These are phyloP conservation scores for Ptiloglossa arizonensis DNA, from an alignment of 1,140 invertebrate species.

Conservation along the genomic window DNA sequence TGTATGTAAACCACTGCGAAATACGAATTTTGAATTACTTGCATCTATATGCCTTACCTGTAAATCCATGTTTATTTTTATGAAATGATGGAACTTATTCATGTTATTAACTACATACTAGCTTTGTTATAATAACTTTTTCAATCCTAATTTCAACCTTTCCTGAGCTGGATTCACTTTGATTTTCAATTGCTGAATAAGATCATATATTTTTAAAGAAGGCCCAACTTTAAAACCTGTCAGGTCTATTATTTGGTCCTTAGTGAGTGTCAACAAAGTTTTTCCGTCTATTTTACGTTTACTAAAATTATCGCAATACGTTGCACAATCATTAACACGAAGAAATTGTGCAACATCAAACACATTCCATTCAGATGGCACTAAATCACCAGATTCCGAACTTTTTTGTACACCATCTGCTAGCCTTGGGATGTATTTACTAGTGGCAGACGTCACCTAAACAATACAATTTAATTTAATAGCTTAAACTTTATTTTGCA, in stretches of 20 bases:
- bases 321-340: constrained; percentile 93
- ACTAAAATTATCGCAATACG: constrained; percentile 93
- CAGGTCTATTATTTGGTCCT: constrained; percentile 94
- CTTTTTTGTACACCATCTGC: constrained; percentile 82
- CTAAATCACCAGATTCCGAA: constrained; percentile 82
- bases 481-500: not conserved
- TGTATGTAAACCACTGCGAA: constrained; percentile 17
- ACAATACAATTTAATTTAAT: constrained; percentile 42
- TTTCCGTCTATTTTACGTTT: constrained; percentile 91
- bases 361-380: constrained; percentile 90
- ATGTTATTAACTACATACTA: constrained; percentile 64
- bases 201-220: constrained; percentile 95
- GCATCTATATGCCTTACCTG: constrained; percentile 63
- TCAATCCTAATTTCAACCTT: constrained; percentile 82
- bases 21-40: constrained; percentile 25
- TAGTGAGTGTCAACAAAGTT: constrained; percentile 89
- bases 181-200: constrained; percentile 93
- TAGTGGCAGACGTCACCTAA: constrained; percentile 78
- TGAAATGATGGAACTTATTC: constrained; percentile 64
- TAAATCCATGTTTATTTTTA: constrained; percentile 74
- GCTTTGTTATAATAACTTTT: constrained; percentile 79
- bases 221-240: constrained; percentile 97
- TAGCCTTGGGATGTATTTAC: constrained; percentile 87
- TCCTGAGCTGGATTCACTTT: constrained; percentile 90
- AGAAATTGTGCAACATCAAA: constrained; percentile 94